Evolutionary conservation across 1,140 invertebrate genomes (phyloP), one percentile per base, ranked within the genome.

Genomic region (Notospermus geniculatus): DNA sequence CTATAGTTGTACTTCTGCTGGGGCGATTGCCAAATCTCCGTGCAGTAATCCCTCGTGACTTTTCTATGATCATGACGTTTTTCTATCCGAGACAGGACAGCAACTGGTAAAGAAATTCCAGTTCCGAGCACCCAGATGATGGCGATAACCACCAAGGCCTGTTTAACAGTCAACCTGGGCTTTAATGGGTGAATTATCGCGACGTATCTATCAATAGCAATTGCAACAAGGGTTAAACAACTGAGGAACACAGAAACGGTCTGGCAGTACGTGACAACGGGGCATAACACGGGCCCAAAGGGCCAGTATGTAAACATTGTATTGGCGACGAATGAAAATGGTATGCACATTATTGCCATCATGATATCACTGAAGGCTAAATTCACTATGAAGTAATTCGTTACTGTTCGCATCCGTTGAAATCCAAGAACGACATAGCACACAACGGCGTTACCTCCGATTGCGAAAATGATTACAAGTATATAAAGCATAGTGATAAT

Each of bases 351-450:
- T 0, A 97, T 84, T 17, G 90, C 91, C 77, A 97, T 97, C 67
- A 91, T 91, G 73, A 97, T 91, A 75, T 98, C 95, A 0, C 94
- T 94, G 23, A 97, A 88, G 0, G 95, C 95, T 64, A 98, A 80
- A 73, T 96, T 97, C 1, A 97, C 88, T 57, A 97, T 96, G 81
- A 97, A 97, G 73, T 94, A 95, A 80, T 97, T 97, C 58, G 93
- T 97, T 1, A 95, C 92, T 0, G 92, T 95, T 53, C 93, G 81
- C 94, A 97, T 96, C 59, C 91, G 83, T 56, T 90, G 86, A 77
- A 80, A 79, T 19, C 90, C 88, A 36, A 95, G 78, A 1, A 96
- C 92, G 62, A 96, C 93, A 62, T 74, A 78, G 68, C 96, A 92
- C 43, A 97, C 93, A 66, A 95, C 93, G 27, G 93, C 80, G 78